phyloP scores from a whole-genome alignment of 2,113 vertebrate genomes.

The Oenanthe melanoleuca region DNA sequence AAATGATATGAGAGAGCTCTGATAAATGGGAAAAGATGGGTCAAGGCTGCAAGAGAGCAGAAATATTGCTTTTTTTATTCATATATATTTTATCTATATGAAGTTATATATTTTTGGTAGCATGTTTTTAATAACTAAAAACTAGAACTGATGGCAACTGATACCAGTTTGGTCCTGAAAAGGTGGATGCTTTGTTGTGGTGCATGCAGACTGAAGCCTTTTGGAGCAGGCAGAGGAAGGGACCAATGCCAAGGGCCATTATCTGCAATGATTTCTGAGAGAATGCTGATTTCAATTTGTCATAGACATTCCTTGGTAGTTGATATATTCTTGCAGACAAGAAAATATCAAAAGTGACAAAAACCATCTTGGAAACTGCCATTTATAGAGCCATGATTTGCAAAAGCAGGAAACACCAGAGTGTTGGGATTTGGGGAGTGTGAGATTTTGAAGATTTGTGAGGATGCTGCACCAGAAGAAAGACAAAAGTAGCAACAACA shows the following conservation, averaged over 20 bases:
- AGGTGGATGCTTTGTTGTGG: not conserved
- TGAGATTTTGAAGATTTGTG: accelerated
- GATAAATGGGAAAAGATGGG: not conserved
- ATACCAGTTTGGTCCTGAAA: not conserved
- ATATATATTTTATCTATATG: not conserved
- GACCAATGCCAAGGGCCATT: not conserved
- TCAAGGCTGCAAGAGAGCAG: not conserved
- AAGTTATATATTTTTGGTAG: not conserved
- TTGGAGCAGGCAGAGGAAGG: not conserved
- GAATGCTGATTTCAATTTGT: not conserved
- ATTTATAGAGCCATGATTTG: not conserved
- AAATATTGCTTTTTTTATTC: not conserved
- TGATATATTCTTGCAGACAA: not conserved
- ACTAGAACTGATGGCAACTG: not conserved
- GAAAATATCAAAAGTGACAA: not conserved
- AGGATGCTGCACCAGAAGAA: not conserved
- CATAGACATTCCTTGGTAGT: not conserved
- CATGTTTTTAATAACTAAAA: not conserved
- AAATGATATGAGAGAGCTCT: not conserved
- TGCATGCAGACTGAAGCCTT: not conserved
- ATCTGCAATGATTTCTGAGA: not conserved
- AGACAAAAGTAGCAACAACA: constrained; percentile 4
- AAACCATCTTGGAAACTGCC: not conserved
- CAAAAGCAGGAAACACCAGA: not conserved
- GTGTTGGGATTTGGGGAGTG: not conserved